Conservation (phyloP, 2,797 vertebrate species). For the Syncerus caffer region DNA sequence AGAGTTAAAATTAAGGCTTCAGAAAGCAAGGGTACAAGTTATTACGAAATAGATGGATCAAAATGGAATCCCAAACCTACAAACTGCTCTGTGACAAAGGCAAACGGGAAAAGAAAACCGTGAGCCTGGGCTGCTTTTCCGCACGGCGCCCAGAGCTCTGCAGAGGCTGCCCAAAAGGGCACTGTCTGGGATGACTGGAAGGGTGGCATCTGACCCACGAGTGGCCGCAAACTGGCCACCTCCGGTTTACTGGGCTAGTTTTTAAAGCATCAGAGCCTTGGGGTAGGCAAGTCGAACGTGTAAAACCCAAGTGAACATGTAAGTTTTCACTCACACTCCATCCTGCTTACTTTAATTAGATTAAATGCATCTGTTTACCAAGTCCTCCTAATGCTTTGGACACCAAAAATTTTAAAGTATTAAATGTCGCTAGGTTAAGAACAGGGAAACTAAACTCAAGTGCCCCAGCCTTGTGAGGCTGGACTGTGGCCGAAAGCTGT, state of each 20-base stretch:
- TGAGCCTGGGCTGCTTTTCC: constrained; percentile 1
- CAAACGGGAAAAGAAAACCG: background rate
- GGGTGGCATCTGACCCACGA: background rate
- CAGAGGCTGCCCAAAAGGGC: background rate
- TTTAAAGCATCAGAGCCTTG: background rate
- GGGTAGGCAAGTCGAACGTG: background rate
- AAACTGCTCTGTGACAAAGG: background rate
- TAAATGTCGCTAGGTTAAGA: background rate
- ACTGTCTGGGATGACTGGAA: background rate
- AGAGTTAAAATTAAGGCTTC: background rate
- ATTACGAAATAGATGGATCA: background rate
- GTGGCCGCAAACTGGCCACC: background rate
- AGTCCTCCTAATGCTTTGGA: background rate
- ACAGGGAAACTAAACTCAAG: background rate
- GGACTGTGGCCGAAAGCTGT: background rate
- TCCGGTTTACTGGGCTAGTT: background rate
- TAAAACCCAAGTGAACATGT: constrained; percentile 24
- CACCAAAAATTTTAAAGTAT: background rate
- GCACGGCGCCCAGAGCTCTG: background rate
- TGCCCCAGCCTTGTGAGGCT: background rate
- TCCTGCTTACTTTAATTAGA: background rate
- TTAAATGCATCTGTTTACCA: constrained; percentile 50
- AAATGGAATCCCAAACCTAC: background rate
- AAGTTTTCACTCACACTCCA: background rate
- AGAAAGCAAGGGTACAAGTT: background rate